These are phyloP conservation scores for Neoscelio sp. DNA, from an alignment of 2,888 invertebrate species.

Conservation along the genomic window DNA sequence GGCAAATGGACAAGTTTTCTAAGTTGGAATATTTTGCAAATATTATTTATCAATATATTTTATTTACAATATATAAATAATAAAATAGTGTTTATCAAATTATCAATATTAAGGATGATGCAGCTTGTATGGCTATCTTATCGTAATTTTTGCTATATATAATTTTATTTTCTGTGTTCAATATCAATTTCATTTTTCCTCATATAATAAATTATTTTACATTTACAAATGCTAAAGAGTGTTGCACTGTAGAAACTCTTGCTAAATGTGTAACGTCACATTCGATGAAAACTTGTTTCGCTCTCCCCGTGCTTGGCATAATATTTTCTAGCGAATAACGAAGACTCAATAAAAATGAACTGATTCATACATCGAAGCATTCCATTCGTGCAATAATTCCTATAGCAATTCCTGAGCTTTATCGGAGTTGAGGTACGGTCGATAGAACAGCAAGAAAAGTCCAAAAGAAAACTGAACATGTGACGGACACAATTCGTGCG, in stretches of 20 bases:
- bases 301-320: not conserved
- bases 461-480: constrained; percentile 62
- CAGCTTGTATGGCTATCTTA: too few species aligned
- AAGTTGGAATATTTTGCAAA: too few species aligned
- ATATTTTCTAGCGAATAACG: constrained; percentile 23
- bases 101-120: too few species aligned
- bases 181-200: too few species aligned
- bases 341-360: constrained; percentile 25
- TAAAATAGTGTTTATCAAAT: too few species aligned
- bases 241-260: not conserved
- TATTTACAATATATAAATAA: too few species aligned
- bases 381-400: constrained; percentile 50
- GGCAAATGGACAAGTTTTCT: too few species aligned
- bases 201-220: too few species aligned
- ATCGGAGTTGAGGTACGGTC: constrained; percentile 20
- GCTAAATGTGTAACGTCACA: not conserved
- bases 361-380: constrained; percentile 37
- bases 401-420: constrained; percentile 24
- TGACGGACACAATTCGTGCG: constrained; percentile 58
- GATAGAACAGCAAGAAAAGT: constrained; percentile 62
- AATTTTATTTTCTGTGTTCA: too few species aligned
- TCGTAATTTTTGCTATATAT: too few species aligned
- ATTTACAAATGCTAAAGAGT: not conserved
- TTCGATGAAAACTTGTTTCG: too few species aligned
- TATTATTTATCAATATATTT: too few species aligned